phyloP scores from a whole-genome alignment of 2,113 vertebrate genomes.

The Serinus canaria region DNA sequence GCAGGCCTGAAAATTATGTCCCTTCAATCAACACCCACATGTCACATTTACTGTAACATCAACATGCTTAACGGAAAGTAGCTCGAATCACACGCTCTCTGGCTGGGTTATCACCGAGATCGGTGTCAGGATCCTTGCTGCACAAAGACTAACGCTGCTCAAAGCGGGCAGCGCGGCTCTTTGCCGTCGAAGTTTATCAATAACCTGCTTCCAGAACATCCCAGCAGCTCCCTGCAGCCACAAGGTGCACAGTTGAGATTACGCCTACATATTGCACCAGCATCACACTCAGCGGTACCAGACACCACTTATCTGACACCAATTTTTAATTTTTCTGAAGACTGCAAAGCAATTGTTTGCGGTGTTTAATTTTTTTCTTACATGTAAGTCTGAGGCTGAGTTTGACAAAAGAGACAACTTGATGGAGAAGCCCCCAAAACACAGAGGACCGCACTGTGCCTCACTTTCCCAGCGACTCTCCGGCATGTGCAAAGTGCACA shows the following conservation, averaged over 20 bases:
- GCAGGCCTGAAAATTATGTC: conserved; percentile 46
- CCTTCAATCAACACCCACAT: conserved; percentile 52
- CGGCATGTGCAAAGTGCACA: not conserved
- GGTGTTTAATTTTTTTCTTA: not conserved
- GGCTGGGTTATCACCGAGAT: conserved; percentile 27
- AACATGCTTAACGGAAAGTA: conserved; percentile 45
- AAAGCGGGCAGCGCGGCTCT: not conserved
- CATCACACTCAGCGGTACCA: not conserved
- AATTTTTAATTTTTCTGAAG: conserved; percentile 45
- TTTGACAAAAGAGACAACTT: not conserved
- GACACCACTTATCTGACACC: conserved; percentile 9
- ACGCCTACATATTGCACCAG: not conserved
- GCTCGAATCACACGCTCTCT: not conserved
- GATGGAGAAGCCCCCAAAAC: not conserved
- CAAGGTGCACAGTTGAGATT: not conserved
- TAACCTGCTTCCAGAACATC: not conserved
- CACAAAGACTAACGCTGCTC: conserved; percentile 33
- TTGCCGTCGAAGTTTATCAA: not conserved
- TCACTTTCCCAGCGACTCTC: not conserved
- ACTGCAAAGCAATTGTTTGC: not conserved
- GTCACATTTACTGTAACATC: conserved; percentile 31
- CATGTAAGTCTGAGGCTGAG: not conserved
- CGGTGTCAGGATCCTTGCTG: conserved; percentile 42
- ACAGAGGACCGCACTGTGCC: not conserved
- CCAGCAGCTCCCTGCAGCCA: not conserved